These are phyloP conservation scores for Xenus cinereus DNA, from an alignment of 2,113 vertebrate species.

Conservation along the genomic window DNA sequence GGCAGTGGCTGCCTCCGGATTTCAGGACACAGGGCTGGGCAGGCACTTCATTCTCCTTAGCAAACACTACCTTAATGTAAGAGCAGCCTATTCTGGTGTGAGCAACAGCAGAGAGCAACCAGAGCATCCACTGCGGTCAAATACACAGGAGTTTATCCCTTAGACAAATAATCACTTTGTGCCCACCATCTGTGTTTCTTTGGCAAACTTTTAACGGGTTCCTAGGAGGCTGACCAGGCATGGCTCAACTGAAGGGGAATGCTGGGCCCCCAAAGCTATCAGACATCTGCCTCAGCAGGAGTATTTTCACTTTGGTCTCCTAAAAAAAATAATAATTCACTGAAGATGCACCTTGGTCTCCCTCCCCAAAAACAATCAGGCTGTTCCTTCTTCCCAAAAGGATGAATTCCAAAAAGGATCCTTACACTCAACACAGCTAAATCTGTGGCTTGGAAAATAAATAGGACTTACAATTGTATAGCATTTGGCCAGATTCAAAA, in stretches of 20 bases:
- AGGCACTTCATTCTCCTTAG: background rate
- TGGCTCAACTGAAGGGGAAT: background rate
- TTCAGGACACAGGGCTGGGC: background rate
- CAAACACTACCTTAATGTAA: background rate
- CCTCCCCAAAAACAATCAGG: background rate
- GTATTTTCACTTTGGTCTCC: background rate
- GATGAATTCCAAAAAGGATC: background rate
- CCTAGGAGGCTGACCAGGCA: background rate
- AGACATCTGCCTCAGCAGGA: background rate
- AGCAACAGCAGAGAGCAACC: background rate
- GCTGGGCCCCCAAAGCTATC: background rate
- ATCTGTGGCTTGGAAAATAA: background rate
- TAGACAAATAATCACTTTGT: background rate
- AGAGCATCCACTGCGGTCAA: background rate
- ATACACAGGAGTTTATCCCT: background rate
- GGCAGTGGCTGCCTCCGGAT: background rate
- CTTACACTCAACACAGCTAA: background rate
- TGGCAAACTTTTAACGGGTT: background rate
- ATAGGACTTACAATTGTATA: background rate
- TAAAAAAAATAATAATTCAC: background rate
- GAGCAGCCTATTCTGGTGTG: background rate
- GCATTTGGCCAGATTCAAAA: background rate
- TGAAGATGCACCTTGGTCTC: background rate
- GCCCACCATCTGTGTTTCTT: background rate
- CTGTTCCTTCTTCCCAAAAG: background rate